Evolutionary conservation across 1,140 invertebrate genomes (phyloP), one percentile per base, ranked within the genome.

Genomic region (Neodiprion lecontei): DNA sequence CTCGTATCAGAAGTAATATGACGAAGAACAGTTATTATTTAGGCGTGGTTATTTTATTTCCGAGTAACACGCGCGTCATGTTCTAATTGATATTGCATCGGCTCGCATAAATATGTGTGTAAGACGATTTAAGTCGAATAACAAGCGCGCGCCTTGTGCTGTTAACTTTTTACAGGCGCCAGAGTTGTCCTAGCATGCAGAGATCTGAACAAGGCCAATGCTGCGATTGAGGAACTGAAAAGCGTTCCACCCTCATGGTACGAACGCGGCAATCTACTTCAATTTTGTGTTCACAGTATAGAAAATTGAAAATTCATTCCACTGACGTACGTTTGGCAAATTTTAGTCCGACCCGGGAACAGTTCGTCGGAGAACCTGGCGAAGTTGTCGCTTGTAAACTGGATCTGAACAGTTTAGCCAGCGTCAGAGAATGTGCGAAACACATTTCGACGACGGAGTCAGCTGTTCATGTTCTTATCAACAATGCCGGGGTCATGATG

Each of bases 401-500:
- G 53, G 92, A 97, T 85, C 89, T 97, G 0, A 85, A 89, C 2
- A 96, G 92, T 12, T 86, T 96, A 9, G 87, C 90, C 48, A 96
- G 95, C 23, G 91, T 97, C 0, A 86, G 91, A 75, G 87, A 92
- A 77, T 96, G 94, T 82, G 94, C 92, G 11, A 84, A 91, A 68
- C 87, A 90, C 40, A 85, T 97, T 1, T 80, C 90, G 12, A 84
- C 90, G 8, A 90, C 86, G 0, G 91, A 93, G 82, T 72, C 89
- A 53, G 87, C 91, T 79, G 92, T 95, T 65, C 91, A 95, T 80
- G 86, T 95, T 65, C 87, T 97, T 2, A 91, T 96, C n/a, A 96
- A 96, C 78, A 97, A 96, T 88, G 96, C 95, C 70, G 95, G 92
- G 3, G 90, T 96, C 0, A 95, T 94, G 92, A 90, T 91, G 87